phyloP scores from a whole-genome alignment of 1,140 invertebrate genomes.

The Calephelis nemesis region DNA sequence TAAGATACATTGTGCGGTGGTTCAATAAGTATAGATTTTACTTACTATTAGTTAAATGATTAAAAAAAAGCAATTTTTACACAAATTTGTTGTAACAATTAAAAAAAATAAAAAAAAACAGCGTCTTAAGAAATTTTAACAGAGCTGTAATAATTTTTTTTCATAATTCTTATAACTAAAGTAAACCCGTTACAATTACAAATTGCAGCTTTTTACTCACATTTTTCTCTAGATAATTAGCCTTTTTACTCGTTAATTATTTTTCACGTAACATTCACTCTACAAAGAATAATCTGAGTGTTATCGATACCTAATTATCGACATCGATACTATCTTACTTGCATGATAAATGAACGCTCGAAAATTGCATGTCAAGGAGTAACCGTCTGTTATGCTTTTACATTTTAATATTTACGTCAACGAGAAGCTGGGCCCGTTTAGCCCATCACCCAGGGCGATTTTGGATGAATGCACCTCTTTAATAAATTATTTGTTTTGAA shows the following conservation, averaged over 20 bases:
- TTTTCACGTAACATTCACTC: constrained; percentile 7
- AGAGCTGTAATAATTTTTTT: no score
- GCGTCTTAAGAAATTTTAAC: no score
- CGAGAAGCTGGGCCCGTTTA: constrained; percentile 47
- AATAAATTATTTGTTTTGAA: constrained; percentile 41
- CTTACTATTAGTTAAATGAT: no score
- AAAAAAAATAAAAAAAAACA: no score
- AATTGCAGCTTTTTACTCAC: no score
- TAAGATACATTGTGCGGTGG: no score
- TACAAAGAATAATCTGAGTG: not conserved
- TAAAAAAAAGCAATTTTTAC: no score
- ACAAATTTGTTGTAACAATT: no score
- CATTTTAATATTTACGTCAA: constrained; percentile 64
- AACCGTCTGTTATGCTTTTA: constrained; percentile 61
- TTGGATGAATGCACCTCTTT: constrained; percentile 29
- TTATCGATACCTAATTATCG: constrained; percentile 33
- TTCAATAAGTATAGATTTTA: no score
- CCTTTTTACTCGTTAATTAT: not conserved
- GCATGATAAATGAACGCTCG: constrained; percentile 67
- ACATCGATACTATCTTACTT: constrained; percentile 30
- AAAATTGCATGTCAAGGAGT: constrained; percentile 73
- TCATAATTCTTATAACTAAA: no score
- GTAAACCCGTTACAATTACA: no score
- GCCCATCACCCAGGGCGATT: constrained; percentile 53
- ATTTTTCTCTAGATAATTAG: no score